Percentiles rank a stretch among this genome's conserved stretches.
phyloP scores from a whole-genome alignment of 1,140 invertebrate genomes.

The Diorhabda elongata region DNA sequence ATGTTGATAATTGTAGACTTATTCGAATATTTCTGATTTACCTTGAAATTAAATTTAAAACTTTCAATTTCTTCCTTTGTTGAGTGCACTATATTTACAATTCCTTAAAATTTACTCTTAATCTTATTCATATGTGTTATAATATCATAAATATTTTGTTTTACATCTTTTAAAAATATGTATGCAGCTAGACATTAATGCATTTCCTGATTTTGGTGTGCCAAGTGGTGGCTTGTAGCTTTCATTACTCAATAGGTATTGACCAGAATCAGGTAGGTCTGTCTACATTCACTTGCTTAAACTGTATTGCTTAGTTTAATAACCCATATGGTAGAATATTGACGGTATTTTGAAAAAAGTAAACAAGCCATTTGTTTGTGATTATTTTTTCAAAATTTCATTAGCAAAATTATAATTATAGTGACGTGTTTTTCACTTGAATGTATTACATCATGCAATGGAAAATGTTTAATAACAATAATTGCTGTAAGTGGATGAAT shows the following conservation, averaged over 20 bases:
- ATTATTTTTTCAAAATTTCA: not conserved
- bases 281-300: constrained; percentile 44
- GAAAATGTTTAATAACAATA: constrained; percentile 17
- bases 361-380: not conserved
- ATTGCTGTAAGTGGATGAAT: constrained; percentile 13
- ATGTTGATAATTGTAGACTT: not conserved
- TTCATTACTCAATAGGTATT: constrained; percentile 38
- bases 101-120: too few relatives aligned
- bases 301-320: constrained; percentile 27
- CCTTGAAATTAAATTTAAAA: too few relatives aligned
- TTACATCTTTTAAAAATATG: too few relatives aligned
- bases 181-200: not conserved
- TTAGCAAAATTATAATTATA: not conserved
- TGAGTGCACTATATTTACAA: too few relatives aligned
- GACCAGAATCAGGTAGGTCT: not conserved
- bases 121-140: too few relatives aligned
- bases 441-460: constrained; percentile 20
- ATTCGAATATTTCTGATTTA: constrained; percentile 12
- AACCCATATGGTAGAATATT: constrained; percentile 36
- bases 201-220: constrained; percentile 23
- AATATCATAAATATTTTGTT: too few relatives aligned
- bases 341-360: not conserved
- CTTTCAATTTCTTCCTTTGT: too few relatives aligned
- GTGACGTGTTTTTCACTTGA: constrained; percentile 13
- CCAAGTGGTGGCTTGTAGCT: constrained; percentile 34